phyloP scores from a whole-genome alignment of 1,140 invertebrate genomes.

The Drosophila erecta region DNA sequence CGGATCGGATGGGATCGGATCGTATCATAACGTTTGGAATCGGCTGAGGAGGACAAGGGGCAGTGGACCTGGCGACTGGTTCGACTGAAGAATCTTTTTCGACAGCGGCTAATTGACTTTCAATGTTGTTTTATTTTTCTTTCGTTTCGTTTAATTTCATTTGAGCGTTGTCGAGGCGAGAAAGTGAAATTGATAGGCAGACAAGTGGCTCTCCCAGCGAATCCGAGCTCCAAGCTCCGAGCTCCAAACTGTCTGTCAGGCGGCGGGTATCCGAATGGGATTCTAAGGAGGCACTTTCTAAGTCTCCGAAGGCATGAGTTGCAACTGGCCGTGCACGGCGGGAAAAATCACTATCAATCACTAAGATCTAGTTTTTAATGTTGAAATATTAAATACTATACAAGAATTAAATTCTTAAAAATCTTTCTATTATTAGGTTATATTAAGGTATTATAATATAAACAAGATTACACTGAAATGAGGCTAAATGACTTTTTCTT shows the following conservation, averaged over 20 bases:
- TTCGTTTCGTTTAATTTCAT: conserved; percentile 26
- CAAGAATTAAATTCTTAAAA: too few relatives aligned
- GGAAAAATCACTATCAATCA: background rate
- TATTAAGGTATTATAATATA: too few relatives aligned
- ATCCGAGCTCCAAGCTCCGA: conserved; percentile 3
- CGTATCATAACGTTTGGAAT: conserved; percentile 2
- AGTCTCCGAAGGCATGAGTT: conserved; percentile 45
- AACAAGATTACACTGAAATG: too few relatives aligned
- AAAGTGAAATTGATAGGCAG: conserved; percentile 76
- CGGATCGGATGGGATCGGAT: background rate
- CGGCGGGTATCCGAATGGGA: conserved; percentile 17
- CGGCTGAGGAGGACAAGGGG: background rate
- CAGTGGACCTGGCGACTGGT: conserved; percentile 11
- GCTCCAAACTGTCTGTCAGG: background rate
- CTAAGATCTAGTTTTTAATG: too few relatives aligned
- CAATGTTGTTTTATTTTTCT: conserved; percentile 62
- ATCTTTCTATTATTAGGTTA: too few relatives aligned
- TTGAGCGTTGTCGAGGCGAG: conserved; percentile 46
- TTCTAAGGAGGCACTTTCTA: conserved; percentile 68
- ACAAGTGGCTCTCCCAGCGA: conserved; percentile 56
- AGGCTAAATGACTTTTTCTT: too few relatives aligned
- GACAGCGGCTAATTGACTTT: conserved; percentile 77
- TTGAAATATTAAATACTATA: too few relatives aligned
- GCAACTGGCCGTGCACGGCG: background rate
- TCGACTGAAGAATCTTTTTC: conserved; percentile 62